Percentiles rank a stretch among this genome's conserved stretches.
phyloP scores from a whole-genome alignment of 2,797 vertebrate species.

The Takifugu ocellatus region DNA sequence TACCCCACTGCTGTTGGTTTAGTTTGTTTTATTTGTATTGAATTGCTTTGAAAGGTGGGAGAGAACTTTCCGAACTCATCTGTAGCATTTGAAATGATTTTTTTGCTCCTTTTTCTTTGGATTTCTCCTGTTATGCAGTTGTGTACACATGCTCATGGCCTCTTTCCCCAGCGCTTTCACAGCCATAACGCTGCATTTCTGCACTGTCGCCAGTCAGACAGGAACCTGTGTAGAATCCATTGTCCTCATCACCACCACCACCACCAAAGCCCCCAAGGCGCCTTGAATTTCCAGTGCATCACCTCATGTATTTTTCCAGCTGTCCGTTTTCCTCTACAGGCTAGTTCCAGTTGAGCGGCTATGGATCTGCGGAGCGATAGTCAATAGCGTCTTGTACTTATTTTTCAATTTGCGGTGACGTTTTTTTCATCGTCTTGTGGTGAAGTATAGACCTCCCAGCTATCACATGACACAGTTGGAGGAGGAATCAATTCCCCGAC shows the following conservation, averaged over 20 bases:
- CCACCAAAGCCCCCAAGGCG: conserved; percentile 29
- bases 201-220: neutral
- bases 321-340: conserved; percentile 36
- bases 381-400: conserved; percentile 51
- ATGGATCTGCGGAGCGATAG: conserved; percentile 43
- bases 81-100: conserved; percentile 12
- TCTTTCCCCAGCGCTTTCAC: conserved; percentile 7
- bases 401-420: conserved; percentile 47
- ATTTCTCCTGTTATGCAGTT: neutral
- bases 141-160: conserved; percentile 16
- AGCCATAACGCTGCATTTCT: conserved; percentile 8
- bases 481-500: conserved; percentile 32
- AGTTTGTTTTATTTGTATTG: conserved; percentile 21
- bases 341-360: conserved; percentile 35
- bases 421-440: conserved; percentile 40
- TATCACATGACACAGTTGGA: conserved; percentile 8
- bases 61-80: no score
- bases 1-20: conserved; percentile 29
- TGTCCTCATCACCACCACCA: conserved; percentile 41
- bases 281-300: conserved; percentile 27
- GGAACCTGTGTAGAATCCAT: conserved; percentile 45
- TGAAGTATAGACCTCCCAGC: conserved; percentile 21
- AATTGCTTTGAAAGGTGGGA: neutral
- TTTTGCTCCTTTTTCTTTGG: neutral
- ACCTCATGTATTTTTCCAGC: conserved; percentile 54